Base-by-base conservation (phyloP, 1,140 invertebrate species). In the Asbolus verrucosus region DNA sequence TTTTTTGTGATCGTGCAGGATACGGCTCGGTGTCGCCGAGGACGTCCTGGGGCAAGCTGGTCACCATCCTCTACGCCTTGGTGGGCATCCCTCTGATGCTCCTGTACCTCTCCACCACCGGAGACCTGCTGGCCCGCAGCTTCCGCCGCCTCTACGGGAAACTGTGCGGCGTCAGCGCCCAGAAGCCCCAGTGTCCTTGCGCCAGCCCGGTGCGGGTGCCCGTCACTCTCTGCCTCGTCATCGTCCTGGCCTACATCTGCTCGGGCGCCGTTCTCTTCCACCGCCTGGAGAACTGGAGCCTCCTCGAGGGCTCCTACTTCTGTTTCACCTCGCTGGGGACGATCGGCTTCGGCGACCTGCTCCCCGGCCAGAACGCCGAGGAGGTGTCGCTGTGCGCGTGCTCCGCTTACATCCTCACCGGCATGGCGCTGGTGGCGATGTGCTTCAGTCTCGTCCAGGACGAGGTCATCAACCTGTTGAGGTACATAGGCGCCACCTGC, bases 381-480 rank as follows among this genome's bases (percentile, higher is more conserved):
- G 91, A 94, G 74, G 84, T 93, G 5, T 93, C 93, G 18, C 83
- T 95, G 1, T 90, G 94, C 63, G 89, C 88, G 14, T 91, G 90
- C 67, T 91, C 93, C 13, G 84, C 94, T 16, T 99, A 98, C 81
- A 93, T 99, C 41, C 84, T 98, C 18, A 88, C 97, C 36, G 97
- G 97, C 11, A 94, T 98, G 88, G 94, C 96, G 2, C 86, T 98
- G 60, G 91, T 98, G 67, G 96, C 96, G 11, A 98, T 98, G 93
- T 97, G 95, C 81, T 98, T 97, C 83, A 96, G 95, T 81, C 84
- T 98, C 39, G 94, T 98, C 69, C 95, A 98, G 83, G 95, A 97
- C 76, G 94, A 98, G 81, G 90, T 97, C 19, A 62, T 63, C 18
- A 36, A 27, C 33, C 15, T 65, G 19, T 39, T 90, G 76, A 84